Percentiles rank a stretch among this genome's conserved stretches.
phyloP scores from a whole-genome alignment of 2,113 vertebrate species.

The Peromyscus leucopus region DNA sequence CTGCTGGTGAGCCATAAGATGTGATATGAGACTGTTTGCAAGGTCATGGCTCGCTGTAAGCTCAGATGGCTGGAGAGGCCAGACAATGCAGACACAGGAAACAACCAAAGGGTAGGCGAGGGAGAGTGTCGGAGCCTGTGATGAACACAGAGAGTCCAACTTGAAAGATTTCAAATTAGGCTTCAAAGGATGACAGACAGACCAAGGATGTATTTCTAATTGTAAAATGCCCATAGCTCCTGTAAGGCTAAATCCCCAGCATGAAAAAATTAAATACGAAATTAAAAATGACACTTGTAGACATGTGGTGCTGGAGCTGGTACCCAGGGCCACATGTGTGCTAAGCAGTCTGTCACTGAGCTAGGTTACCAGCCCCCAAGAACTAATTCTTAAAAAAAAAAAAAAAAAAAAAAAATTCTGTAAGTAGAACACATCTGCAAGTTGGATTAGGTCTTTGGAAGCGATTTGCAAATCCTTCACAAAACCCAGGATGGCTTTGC shows the following conservation, averaged over 20 bases:
- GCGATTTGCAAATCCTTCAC: neutral
- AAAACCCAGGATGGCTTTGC: neutral
- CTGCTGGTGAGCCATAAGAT: neutral
- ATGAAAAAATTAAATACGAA: neutral
- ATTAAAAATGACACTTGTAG: neutral
- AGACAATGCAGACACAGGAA: neutral
- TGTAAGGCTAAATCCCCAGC: neutral
- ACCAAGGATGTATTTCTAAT: neutral
- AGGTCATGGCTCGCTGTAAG: neutral
- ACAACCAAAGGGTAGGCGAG: neutral
- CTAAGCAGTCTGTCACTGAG: neutral
- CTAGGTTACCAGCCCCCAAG: neutral
- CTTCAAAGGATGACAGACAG: neutral
- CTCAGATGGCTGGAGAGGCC: neutral
- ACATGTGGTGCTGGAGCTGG: neutral
- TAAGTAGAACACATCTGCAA: neutral
- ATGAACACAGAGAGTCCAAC: neutral
- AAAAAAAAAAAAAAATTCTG: neutral
- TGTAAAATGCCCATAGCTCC: neutral
- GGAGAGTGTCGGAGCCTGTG: neutral
- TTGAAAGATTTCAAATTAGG: neutral
- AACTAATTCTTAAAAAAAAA: neutral
- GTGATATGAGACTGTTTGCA: neutral
- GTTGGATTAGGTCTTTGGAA: constrained; percentile 17
- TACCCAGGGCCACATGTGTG: neutral